Evolutionary conservation across 2,797 vertebrate genomes (phyloP).

Genomic region (Simalia tracyae): DNA sequence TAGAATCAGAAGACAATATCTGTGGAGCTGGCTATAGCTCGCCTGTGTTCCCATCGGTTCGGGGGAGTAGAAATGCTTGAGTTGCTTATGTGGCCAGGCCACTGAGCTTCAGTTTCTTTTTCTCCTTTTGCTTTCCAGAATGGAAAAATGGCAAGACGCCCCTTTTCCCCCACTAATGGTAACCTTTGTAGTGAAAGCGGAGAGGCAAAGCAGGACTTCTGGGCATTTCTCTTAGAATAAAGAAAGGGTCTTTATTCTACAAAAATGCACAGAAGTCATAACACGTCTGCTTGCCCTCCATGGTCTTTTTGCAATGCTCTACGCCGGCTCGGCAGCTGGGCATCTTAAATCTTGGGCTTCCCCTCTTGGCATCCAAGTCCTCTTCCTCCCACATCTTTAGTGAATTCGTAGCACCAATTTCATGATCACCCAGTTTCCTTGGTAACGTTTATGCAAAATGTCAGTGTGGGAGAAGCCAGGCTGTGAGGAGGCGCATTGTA

Average conservation of each 20-base stretch:
- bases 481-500: slow-evolving; percentile 2
- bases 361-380: neutral
- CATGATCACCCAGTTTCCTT: neutral
- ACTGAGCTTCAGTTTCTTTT: neutral
- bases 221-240: neutral
- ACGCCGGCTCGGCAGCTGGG: neutral
- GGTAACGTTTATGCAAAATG: slow-evolving; percentile 34
- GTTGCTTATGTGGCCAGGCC: neutral
- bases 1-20: neutral
- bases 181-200: neutral
- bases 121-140: neutral
- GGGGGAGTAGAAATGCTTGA: neutral
- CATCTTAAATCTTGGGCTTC: neutral
- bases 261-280: slow-evolving; percentile 27
- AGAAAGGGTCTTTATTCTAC: slow-evolving; percentile 37
- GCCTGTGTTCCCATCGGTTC: neutral
- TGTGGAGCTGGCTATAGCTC: too few species aligned
- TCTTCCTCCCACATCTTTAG: neutral
- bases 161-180: neutral
- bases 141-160: neutral
- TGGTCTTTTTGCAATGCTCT: slow-evolving; percentile 23
- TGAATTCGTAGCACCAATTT: slow-evolving; percentile 20
- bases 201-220: neutral
- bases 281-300: slow-evolving; percentile 17
- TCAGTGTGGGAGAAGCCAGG: neutral